Base-by-base conservation (phyloP, 2,888 invertebrate species). In the Sabellastarte sp. region DNA sequence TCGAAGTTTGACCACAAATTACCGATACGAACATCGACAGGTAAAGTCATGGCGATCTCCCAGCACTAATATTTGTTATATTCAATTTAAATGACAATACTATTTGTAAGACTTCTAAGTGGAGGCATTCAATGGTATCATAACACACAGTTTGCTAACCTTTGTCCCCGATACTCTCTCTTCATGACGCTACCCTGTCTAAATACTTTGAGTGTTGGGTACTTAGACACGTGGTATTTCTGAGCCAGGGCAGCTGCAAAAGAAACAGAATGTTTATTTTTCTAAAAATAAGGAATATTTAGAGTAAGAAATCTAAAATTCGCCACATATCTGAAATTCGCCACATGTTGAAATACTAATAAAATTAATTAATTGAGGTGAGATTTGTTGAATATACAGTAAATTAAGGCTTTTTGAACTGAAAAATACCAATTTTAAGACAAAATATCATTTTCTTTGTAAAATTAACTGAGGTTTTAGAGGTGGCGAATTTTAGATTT, bases 201-300 rank as follows among this genome's bases (percentile, higher is more conserved):
- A 74, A 97, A 92, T 28, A 98, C 85, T 86, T 99, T 99, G 63
- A 99, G 85, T 3, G 99, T 99, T 3, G 99, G 99, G 86, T 99
- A 99, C 86, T 99, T 99, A 63, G 91, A 92, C 64, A 99, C 96
- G 80, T 96, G 95, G 85, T 95, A 99, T 74, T 93, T 89, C 3
- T 91, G 89, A 1, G 97, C 92, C 63, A 98, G 87, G 28, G 89
- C 86, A 66, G 86, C 90, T 90, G 78, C 26, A 30, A 28, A 52
- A n/a, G 50, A 31, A 64, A 57, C 53, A 53, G 20, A 15, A 53
- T 24, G 26, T 15, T 15, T 5, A 15, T 5, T 20, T n/a, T 5
- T n/a, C 5, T 53, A 5, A 53, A 53, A 53, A 15, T n/a, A n/a
- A 41, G 10, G 41, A 41, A 20, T 20, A 41, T 41, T 41, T 41